Conservation (phyloP, 1,140 invertebrate species). For the Cyclargus thomasi region DNA sequence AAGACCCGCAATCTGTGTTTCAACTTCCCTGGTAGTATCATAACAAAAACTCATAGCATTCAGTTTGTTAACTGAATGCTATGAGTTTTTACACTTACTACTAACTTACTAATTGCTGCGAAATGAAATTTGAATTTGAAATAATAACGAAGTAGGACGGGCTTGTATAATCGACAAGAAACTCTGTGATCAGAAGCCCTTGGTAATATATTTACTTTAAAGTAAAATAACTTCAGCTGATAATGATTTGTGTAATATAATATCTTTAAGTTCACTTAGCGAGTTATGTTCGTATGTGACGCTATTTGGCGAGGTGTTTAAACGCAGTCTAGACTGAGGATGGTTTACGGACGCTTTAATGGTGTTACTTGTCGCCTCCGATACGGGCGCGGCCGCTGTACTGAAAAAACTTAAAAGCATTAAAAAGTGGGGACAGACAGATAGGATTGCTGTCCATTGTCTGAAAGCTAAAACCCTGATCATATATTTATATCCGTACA, state of each 20-base stretch:
- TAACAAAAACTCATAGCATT: too few relatives aligned
- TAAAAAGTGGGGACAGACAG: background rate
- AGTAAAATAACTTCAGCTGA: background rate
- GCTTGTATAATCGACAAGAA: too few relatives aligned
- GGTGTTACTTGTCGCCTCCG: conserved; percentile 33
- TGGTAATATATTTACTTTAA: background rate
- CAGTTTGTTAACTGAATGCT: too few relatives aligned
- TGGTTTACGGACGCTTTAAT: conserved; percentile 49
- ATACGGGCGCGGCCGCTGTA: conserved; percentile 25
- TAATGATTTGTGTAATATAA: conserved; percentile 22
- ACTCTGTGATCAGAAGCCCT: too few relatives aligned
- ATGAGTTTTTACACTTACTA: too few relatives aligned
- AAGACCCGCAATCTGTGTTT: too few relatives aligned
- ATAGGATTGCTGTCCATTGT: background rate
- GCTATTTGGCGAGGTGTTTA: conserved; percentile 51
- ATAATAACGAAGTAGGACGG: too few relatives aligned
- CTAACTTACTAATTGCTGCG: too few relatives aligned
- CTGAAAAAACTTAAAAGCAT: conserved; percentile 14
- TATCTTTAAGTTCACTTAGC: conserved; percentile 36
- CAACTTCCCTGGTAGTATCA: too few relatives aligned
- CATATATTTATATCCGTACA: too few relatives aligned
- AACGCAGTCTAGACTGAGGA: conserved; percentile 51
- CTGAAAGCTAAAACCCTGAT: too few relatives aligned
- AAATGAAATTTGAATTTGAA: too few relatives aligned
- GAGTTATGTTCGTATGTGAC: conserved; percentile 45